Evolutionary conservation across 2,797 vertebrate species (phyloP).

Genomic region (Brachymystax lenok): DNA sequence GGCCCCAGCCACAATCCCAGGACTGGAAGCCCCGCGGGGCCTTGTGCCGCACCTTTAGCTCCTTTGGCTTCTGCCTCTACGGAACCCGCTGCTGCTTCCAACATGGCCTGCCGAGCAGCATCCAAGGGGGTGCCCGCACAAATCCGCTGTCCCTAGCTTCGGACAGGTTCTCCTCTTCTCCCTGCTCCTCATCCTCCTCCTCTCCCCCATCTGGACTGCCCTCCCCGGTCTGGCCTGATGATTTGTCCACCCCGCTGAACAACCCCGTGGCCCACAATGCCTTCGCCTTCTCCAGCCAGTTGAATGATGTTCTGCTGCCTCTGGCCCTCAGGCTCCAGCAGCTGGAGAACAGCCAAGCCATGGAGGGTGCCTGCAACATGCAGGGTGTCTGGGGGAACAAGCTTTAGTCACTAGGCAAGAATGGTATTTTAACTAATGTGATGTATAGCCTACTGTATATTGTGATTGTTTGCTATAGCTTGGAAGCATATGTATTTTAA

Average conservation of each 20-base stretch:
- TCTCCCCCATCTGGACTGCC: constrained; percentile 55
- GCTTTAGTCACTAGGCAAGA: neutral
- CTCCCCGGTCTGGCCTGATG: constrained; percentile 40
- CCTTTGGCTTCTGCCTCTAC: constrained; percentile 78
- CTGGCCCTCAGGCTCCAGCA: constrained; percentile 76
- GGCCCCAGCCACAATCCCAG: constrained; percentile 34
- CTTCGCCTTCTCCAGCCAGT: constrained; percentile 79
- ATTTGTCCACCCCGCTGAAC: constrained; percentile 54
- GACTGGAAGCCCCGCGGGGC: constrained; percentile 64
- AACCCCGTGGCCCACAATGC: constrained; percentile 68
- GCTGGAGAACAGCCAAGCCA: constrained; percentile 63
- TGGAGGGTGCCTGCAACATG: neutral
- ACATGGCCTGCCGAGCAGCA: constrained; percentile 70
- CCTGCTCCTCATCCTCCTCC: constrained; percentile 38
- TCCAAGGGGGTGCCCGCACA: constrained; percentile 17
- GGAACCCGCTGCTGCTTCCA: constrained; percentile 80
- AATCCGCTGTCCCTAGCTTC: constrained; percentile 38
- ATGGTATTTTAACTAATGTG: neutral
- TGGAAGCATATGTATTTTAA: neutral
- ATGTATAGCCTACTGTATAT: neutral
- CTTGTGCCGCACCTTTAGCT: constrained; percentile 74
- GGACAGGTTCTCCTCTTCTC: constrained; percentile 56
- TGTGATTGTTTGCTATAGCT: neutral
- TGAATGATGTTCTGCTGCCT: constrained; percentile 76
- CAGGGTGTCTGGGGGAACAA: neutral